Evolutionary conservation across 2,797 vertebrate genomes (phyloP).

Genomic region (Mus caroli): DNA sequence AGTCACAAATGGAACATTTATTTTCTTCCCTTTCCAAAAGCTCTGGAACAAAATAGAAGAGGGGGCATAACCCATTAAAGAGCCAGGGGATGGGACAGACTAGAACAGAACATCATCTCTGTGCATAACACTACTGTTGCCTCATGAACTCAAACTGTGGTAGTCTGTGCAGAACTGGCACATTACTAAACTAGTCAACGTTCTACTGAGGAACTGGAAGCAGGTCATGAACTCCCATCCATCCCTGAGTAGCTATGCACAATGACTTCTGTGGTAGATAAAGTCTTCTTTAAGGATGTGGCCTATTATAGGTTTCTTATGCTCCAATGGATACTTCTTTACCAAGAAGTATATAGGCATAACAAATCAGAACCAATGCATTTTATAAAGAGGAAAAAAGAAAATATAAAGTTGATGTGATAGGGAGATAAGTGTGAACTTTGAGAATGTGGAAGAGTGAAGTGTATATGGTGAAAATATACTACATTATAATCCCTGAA

Average conservation of each 20-base stretch:
- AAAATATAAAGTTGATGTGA: background rate
- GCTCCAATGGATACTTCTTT: no score
- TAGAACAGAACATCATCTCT: background rate
- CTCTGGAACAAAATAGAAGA: background rate
- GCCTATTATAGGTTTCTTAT: background rate
- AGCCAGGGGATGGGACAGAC: no score
- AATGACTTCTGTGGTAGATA: background rate
- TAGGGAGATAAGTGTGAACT: no score
- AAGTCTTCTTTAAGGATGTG: no score
- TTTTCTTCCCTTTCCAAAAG: background rate
- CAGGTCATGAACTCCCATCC: background rate
- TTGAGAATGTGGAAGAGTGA: background rate
- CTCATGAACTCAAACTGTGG: background rate
- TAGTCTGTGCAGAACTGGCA: background rate
- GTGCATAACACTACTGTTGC: background rate
- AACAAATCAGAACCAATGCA: background rate
- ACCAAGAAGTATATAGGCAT: background rate
- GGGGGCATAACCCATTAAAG: fast-evolving
- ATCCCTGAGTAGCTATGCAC: background rate
- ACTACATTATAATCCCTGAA: background rate
- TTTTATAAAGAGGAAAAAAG: background rate
- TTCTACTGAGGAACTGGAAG: background rate
- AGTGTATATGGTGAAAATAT: background rate
- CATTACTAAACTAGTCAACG: background rate
- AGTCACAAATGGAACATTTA: background rate